Conservation (phyloP, 2,888 invertebrate species). For the Strigamia maritima region DNA sequence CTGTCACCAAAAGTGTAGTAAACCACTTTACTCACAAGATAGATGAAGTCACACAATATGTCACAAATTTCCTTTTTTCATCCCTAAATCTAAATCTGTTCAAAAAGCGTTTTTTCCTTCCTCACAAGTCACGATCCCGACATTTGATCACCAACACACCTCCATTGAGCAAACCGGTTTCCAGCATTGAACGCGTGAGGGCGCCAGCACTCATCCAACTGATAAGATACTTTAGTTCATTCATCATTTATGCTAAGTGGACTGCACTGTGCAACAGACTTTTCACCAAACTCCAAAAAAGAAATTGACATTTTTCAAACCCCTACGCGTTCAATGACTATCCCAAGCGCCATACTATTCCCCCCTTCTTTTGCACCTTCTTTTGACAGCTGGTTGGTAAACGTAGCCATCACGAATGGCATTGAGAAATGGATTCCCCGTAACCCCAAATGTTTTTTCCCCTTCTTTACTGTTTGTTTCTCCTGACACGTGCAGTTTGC, state of each 20-base stretch:
- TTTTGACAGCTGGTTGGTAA: constrained; percentile 18
- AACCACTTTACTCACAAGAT: constrained; percentile 26
- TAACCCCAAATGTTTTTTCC: constrained; percentile 6
- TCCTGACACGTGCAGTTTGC: constrained; percentile 6
- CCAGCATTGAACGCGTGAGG: not conserved
- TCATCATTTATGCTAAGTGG: constrained; percentile 29
- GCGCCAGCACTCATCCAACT: constrained; percentile 10
- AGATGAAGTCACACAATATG: constrained; percentile 22
- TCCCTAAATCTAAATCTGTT: not conserved
- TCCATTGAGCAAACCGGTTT: not conserved
- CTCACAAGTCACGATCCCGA: not conserved
- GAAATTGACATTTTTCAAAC: constrained; percentile 25
- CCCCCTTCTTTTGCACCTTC: not conserved
- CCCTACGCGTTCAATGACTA: not conserved
- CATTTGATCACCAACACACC: constrained; percentile 2
- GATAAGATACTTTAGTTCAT: constrained; percentile 2
- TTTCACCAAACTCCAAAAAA: not conserved
- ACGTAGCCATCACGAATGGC: constrained; percentile 16
- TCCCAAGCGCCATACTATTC: not conserved
- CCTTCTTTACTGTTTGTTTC: constrained; percentile 2
- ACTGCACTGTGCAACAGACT: not conserved
- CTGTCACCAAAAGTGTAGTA: constrained; percentile 17
- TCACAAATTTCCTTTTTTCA: not conserved
- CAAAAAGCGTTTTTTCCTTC: not conserved
- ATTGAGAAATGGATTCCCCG: constrained; percentile 27